These are phyloP conservation scores for Hydroisotoma schaefferi DNA, from an alignment of 2,888 invertebrate species.

Conservation along the genomic window DNA sequence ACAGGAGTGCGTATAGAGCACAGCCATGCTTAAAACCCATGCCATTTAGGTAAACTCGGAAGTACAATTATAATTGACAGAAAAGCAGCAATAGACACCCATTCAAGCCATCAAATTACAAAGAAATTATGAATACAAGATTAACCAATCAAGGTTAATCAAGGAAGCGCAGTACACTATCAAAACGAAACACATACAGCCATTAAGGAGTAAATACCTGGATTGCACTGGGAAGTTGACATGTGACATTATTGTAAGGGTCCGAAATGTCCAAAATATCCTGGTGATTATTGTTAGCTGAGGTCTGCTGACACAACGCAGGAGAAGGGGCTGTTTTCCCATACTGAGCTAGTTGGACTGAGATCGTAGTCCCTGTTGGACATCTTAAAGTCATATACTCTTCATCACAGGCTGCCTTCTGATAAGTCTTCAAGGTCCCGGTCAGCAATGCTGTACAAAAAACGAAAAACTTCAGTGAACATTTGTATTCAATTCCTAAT, in stretches of 20 bases:
- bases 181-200: not conserved
- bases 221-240: conserved; percentile 68
- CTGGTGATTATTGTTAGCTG: conserved; percentile 30
- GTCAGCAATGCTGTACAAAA: conserved; percentile 72
- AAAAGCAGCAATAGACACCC: too few species aligned
- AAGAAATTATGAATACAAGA: not conserved
- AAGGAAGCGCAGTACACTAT: not conserved
- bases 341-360: conserved; percentile 85
- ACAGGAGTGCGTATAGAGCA: too few species aligned
- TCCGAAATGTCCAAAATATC: conserved; percentile 41
- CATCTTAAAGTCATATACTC: conserved; percentile 82
- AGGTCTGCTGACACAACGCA: conserved; percentile 56
- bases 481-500: not conserved
- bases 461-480: too few species aligned
- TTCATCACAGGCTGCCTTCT: conserved; percentile 87
- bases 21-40: too few species aligned
- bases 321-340: conserved; percentile 64
- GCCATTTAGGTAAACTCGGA: too few species aligned
- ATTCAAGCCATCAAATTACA: too few species aligned
- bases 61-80: too few species aligned
- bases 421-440: conserved; percentile 84
- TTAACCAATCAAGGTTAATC: not conserved
- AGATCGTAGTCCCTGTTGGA: conserved; percentile 85
- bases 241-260: conserved; percentile 38
- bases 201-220: conserved; percentile 62